phyloP scores from a whole-genome alignment of 2,113 vertebrate species.

The Sander lucioperca region DNA sequence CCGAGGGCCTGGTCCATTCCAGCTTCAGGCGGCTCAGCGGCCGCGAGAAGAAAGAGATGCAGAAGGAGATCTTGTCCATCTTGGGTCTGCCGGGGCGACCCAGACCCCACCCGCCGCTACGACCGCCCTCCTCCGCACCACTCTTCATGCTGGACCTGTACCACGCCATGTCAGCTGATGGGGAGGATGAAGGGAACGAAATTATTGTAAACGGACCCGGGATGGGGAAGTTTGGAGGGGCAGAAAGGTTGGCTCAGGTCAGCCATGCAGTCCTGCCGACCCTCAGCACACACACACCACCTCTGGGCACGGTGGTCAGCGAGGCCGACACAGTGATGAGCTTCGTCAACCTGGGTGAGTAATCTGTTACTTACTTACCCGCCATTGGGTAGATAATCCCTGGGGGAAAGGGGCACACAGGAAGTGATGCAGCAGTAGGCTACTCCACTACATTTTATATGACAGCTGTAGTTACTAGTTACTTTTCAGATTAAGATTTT shows the following conservation, averaged over 20 bases:
- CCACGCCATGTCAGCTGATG: conserved; percentile 89
- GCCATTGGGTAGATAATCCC: no score
- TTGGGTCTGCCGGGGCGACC: conserved; percentile 89
- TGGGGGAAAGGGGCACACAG: background rate
- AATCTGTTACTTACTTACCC: no score
- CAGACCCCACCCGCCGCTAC: conserved; percentile 82
- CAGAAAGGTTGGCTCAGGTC: conserved; percentile 64
- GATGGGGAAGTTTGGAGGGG: conserved; percentile 68
- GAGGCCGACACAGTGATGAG: conserved; percentile 96
- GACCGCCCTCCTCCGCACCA: conserved; percentile 90
- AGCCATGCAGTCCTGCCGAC: conserved; percentile 81
- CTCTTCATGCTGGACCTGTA: conserved; percentile 97
- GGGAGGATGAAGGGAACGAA: conserved; percentile 76
- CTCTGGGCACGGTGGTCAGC: conserved; percentile 87
- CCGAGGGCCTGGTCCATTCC: conserved; percentile 84
- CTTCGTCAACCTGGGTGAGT: conserved; percentile 96
- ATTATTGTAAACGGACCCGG: conserved; percentile 55
- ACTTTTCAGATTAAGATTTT: no score
- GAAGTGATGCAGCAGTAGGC: background rate
- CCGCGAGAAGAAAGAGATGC: conserved; percentile 92
- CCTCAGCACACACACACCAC: conserved; percentile 86
- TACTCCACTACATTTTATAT: no score
- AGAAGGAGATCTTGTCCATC: conserved; percentile 93
- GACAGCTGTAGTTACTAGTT: no score
- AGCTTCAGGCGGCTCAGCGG: conserved; percentile 88